Conservation (phyloP, 2,113 vertebrate species). For the Megaleporinus macrocephalus region DNA sequence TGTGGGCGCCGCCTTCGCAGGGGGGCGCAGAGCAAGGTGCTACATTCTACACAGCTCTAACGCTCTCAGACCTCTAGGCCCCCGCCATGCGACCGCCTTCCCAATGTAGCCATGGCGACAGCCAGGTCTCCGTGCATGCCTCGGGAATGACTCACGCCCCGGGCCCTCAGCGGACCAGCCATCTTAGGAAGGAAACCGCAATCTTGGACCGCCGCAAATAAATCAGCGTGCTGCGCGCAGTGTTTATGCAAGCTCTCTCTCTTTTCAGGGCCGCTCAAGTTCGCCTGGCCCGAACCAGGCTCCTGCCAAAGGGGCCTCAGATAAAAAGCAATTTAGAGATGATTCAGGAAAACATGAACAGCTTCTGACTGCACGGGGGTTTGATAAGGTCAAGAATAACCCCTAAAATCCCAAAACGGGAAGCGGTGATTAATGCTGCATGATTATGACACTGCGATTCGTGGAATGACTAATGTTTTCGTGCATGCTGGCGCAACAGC, state of each 20-base stretch:
- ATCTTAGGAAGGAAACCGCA: slow-evolving; percentile 50
- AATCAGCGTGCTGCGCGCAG: slow-evolving; percentile 19
- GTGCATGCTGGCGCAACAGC: slow-evolving; percentile 22
- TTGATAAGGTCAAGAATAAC: not conserved
- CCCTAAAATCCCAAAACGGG: not conserved
- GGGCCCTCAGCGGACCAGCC: slow-evolving; percentile 3
- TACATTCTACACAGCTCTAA: slow-evolving; percentile 20
- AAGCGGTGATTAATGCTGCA: slow-evolving; percentile 39
- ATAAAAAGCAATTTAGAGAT: slow-evolving; percentile 1
- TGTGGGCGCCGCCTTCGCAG: no score
- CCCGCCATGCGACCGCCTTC: not conserved
- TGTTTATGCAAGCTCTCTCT: not conserved
- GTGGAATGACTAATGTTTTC: slow-evolving; percentile 53
- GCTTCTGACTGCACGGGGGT: slow-evolving; percentile 9
- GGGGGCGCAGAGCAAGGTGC: no score
- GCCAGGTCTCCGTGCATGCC: slow-evolving; percentile 28
- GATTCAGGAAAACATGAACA: slow-evolving; percentile 3
- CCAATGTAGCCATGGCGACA: slow-evolving; percentile 23
- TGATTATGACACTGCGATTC: slow-evolving; percentile 52
- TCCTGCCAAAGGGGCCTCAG: not conserved
- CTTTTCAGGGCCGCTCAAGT: not conserved
- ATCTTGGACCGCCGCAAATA: not conserved
- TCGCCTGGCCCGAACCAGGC: not conserved
- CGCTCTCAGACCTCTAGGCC: slow-evolving; percentile 23
- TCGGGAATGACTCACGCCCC: slow-evolving; percentile 37